Evolutionary conservation across 2,797 vertebrate genomes (phyloP).

Genomic region (Darevskia mixta): DNA sequence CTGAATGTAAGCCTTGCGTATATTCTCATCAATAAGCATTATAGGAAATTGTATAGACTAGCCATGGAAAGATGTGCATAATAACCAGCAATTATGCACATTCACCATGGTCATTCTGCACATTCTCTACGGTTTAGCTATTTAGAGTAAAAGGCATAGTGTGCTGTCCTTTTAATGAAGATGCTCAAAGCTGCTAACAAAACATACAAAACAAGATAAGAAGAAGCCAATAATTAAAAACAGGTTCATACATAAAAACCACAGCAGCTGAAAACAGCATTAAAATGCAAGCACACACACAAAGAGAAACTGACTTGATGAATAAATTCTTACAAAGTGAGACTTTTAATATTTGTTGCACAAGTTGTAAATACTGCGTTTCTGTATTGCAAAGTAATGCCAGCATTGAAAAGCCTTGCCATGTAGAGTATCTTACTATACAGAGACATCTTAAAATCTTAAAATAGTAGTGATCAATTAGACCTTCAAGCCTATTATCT

Average conservation of each 20-base stretch:
- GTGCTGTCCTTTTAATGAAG: not conserved
- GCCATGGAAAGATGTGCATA: not conserved
- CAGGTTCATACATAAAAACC: not conserved
- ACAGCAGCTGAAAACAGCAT: not conserved
- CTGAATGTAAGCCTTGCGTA: not conserved
- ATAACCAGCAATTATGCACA: not conserved
- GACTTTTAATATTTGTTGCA: slow-evolving; percentile 14
- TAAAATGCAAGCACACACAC: not conserved
- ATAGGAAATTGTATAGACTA: not conserved
- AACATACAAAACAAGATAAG: not conserved
- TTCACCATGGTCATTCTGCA: not conserved
- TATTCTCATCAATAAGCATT: not conserved
- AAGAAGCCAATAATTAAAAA: not conserved
- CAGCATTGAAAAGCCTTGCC: slow-evolving; percentile 39
- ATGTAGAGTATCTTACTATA: slow-evolving; percentile 57
- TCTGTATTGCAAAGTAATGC: not conserved
- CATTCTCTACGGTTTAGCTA: not conserved
- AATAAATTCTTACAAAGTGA: not conserved
- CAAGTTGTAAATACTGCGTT: slow-evolving; percentile 17
- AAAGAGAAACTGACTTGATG: not conserved
- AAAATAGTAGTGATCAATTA: slow-evolving; percentile 77
- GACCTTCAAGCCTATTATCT: slow-evolving; percentile 76
- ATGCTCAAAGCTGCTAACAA: not conserved
- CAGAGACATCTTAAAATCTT: slow-evolving; percentile 69
- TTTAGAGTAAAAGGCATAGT: not conserved